Percentiles rank a stretch among this genome's conserved stretches.
Conservation (phyloP, 2,113 vertebrate species). For the Chionis minor region DNA sequence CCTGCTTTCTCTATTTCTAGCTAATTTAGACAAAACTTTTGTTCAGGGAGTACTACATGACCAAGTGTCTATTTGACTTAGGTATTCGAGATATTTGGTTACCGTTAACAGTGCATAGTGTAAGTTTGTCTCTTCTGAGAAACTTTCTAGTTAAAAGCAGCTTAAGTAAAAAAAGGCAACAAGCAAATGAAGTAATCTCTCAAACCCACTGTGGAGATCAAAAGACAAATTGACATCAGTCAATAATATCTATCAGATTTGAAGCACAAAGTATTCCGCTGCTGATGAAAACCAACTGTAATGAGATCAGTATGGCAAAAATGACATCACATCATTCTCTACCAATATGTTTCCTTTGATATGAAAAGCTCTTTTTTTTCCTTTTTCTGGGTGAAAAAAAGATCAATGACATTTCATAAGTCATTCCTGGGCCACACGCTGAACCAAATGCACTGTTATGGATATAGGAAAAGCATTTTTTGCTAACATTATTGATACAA, state of each 20-base stretch:
- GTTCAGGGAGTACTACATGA: background rate
- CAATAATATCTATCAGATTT: slow-evolving; percentile 37
- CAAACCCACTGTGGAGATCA: background rate
- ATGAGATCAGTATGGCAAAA: slow-evolving; percentile 2
- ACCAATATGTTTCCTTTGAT: background rate
- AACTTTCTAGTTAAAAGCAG: background rate
- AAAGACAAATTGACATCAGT: slow-evolving; percentile 22
- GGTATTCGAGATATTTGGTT: background rate
- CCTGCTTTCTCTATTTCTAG: background rate
- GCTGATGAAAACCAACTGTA: slow-evolving; percentile 51
- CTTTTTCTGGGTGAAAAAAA: background rate
- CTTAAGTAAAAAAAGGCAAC: background rate
- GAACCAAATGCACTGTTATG: background rate
- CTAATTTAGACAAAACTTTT: background rate
- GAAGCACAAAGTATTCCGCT: slow-evolving; percentile 44
- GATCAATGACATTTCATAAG: background rate
- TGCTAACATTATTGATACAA: background rate
- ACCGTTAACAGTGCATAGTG: accelerated
- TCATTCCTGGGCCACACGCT: background rate
- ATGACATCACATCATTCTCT: background rate
- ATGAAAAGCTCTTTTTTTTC: background rate
- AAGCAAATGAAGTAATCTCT: background rate
- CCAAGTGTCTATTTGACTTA: background rate
- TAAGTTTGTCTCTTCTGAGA: background rate
- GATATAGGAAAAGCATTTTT: background rate